phyloP scores from a whole-genome alignment of 2,113 vertebrate genomes.

The Seriola quinqueradiata region DNA sequence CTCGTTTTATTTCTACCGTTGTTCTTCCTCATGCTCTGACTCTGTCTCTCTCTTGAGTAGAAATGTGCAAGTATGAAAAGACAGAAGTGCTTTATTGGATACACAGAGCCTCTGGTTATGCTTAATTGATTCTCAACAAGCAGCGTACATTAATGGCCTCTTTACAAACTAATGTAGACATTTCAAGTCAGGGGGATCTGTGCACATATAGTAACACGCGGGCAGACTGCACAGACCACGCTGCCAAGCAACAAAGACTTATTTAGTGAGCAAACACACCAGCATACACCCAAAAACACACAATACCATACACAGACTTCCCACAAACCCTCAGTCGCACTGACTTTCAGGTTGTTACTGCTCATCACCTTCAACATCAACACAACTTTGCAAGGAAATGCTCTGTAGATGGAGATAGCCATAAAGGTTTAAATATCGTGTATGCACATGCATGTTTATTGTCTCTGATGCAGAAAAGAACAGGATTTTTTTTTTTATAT shows the following conservation, averaged over 20 bases:
- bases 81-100: background rate
- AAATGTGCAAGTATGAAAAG: background rate
- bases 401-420: background rate
- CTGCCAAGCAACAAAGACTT: conserved; percentile 2
- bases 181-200: background rate
- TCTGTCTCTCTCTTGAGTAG: background rate
- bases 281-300: background rate
- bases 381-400: background rate
- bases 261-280: background rate
- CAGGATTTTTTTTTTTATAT: background rate
- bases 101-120: conserved; percentile 9
- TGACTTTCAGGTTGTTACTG: background rate
- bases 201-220: background rate
- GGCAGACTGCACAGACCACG: background rate
- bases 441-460: background rate
- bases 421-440: background rate
- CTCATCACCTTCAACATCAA: background rate
- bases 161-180: background rate
- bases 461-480: background rate
- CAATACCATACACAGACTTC: background rate
- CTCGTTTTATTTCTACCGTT: background rate
- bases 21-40: background rate
- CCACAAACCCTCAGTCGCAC: background rate
- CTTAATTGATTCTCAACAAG: conserved; percentile 34
- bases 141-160: background rate